A percentile compares a stretch with the other conserved stretches of the same genome.
Conservation (phyloP, 2,113 vertebrate species). For the Panthera tigris region DNA sequence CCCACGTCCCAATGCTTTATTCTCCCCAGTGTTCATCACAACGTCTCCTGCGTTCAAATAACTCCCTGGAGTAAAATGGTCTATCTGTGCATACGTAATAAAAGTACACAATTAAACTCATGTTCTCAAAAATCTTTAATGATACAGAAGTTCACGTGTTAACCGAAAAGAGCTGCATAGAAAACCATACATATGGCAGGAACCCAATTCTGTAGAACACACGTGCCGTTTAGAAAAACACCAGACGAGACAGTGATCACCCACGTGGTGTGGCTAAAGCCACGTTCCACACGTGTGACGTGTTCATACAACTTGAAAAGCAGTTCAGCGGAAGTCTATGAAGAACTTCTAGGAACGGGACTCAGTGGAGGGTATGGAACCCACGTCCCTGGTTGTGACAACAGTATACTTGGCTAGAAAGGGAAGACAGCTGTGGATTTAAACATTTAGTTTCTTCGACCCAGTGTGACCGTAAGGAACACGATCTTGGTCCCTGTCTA, state of each 20-base stretch:
- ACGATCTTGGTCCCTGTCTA: not conserved
- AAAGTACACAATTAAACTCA: not conserved
- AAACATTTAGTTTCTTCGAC: accelerated
- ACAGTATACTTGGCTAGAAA: not conserved
- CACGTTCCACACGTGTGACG: accelerated
- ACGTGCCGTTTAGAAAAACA: accelerated
- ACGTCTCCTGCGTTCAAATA: not conserved
- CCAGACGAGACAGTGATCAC: accelerated
- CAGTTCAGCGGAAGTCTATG: not conserved
- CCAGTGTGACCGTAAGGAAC: accelerated
- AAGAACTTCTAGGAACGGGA: not conserved
- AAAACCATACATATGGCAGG: not conserved
- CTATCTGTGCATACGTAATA: not conserved
- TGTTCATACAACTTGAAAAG: not conserved
- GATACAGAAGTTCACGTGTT: not conserved
- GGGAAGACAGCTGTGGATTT: not conserved
- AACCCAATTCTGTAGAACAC: not conserved
- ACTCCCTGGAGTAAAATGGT: not conserved
- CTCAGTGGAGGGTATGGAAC: accelerated
- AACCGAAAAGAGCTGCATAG: not conserved
- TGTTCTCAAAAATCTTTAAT: slow-evolving; percentile 53
- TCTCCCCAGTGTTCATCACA: not conserved
- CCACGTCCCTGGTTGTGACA: accelerated
- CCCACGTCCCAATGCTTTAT: too few relatives aligned
- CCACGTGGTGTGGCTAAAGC: accelerated